Evolutionary conservation across 2,797 vertebrate species (phyloP), one percentile per base, ranked within the genome.

Genomic region (Melanotaenia boesemani): DNA sequence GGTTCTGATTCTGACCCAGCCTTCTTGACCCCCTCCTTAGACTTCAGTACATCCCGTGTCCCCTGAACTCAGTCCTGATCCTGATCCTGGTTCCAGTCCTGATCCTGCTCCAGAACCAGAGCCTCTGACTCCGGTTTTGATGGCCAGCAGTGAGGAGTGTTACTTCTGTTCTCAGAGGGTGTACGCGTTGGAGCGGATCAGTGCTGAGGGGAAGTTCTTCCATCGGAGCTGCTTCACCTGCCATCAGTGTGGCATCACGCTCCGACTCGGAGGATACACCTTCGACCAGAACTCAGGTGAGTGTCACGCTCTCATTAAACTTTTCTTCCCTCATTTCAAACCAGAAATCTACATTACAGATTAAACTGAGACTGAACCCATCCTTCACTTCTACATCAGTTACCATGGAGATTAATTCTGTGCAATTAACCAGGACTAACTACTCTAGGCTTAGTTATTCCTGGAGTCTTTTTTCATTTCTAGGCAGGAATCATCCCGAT

Each of bases 191-290:
- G 97, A 98, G 86, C 92, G 96, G 41, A 91, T 96, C 92, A 96
- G 96, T 0, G 95, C 95, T 0, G 94, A 98, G 59, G 96, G 96
- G 67, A 95, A 81, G 83, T 98, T 99, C 93, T 98, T 98, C 94
- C 97, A 98, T 77, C 96, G 97, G 0, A 91, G 95, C 88, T 99
- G 97, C 91, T 98, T 98, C 94, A 92, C 86, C 73, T 99, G 97
- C 90, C 74, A 87, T 26, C 72, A 0, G 39, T 99, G 97, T 22
- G 80, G 93, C 74, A 90, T 95, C 90, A 97, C 96, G 0, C 88
- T 98, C 77, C 91, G 97, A 76, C 94, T 96, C 70, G 96, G 97
- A 0, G 95, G 93, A 71, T 99, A 97, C 46, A 65, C 87, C 81
- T 97, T 95, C 32, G 41, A 95, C 56, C 88, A 91, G 74, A 79